Evolutionary conservation across 2,888 invertebrate species (phyloP).

Genomic region (Philereme transversata): DNA sequence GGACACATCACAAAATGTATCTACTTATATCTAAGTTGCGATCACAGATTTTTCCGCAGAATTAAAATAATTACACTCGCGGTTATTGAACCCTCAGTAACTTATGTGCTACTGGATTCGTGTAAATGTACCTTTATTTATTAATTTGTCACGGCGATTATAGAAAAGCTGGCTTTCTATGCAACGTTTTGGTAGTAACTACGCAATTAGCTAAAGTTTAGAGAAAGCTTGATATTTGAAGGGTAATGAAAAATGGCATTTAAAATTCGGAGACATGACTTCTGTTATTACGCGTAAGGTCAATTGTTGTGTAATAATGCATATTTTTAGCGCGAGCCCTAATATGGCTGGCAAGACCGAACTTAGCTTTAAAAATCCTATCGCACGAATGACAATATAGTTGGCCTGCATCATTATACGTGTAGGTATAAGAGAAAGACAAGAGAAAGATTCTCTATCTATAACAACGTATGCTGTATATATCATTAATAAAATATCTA

Average conservation of each 20-base stretch:
- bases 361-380: no score
- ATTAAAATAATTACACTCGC: background rate
- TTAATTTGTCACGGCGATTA: conserved; percentile 65
- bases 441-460: no score
- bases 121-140: conserved; percentile 43
- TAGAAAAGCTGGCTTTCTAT: conserved; percentile 51
- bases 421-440: no score
- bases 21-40: no score
- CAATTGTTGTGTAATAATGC: conserved; percentile 15
- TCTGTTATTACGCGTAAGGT: conserved; percentile 22
- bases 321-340: background rate
- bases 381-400: no score
- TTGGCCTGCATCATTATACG: no score
- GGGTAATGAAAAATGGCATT: conserved; percentile 21
- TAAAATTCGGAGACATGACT: conserved; percentile 23
- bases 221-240: conserved; percentile 29
- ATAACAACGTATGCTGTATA: no score
- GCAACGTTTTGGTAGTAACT: conserved; percentile 35
- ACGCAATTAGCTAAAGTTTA: conserved; percentile 33
- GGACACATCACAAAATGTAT: no score
- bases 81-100: conserved; percentile 10
- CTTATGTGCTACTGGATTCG: conserved; percentile 20
- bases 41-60: no score
- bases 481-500: no score
- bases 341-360: no score